Evolutionary conservation across 2,888 invertebrate genomes (phyloP).

Genomic region (Lycaena phlaeas): DNA sequence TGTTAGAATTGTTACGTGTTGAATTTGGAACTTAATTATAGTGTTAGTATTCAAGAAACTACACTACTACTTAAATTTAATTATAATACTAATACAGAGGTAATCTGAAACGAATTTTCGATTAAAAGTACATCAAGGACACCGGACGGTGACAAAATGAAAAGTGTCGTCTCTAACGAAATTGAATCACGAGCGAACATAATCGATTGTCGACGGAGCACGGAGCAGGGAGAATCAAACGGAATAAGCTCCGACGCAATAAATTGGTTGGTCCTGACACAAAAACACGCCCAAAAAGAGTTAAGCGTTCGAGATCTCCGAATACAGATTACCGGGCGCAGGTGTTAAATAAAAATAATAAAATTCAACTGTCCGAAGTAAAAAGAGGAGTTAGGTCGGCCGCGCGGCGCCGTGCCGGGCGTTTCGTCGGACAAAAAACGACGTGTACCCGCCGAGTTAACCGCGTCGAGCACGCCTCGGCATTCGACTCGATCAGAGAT

Average conservation of each 20-base stretch:
- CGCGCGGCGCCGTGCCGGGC: slow-evolving; percentile 61
- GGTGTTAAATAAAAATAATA: slow-evolving; percentile 74
- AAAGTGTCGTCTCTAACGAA: slow-evolving; percentile 15
- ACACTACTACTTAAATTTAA: no score
- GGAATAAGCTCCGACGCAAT: slow-evolving; percentile 55
- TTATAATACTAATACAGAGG: no score
- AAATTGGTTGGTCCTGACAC: slow-evolving; percentile 52
- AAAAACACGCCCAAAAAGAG: slow-evolving; percentile 63
- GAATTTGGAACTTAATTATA: no score
- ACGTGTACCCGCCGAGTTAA: slow-evolving; percentile 46
- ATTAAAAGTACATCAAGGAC: slow-evolving; percentile 2
- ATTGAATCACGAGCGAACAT: slow-evolving; percentile 47
- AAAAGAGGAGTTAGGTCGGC: slow-evolving; percentile 60
- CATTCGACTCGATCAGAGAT: slow-evolving; percentile 22
- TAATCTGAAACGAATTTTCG: no score
- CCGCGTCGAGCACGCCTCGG: slow-evolving; percentile 34
- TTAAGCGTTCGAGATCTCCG: slow-evolving; percentile 71
- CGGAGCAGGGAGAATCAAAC: slow-evolving; percentile 62
- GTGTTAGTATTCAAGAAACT: no score
- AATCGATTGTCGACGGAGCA: slow-evolving; percentile 59
- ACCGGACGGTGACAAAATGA: slow-evolving; percentile 2
- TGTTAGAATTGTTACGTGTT: no score
- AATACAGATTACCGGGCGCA: slow-evolving; percentile 69
- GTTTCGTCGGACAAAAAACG: slow-evolving; percentile 53
- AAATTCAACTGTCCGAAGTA: slow-evolving; percentile 54